These are phyloP conservation scores for Pluvialis apricaria DNA, from an alignment of 2,113 vertebrate species.

Conservation along the genomic window DNA sequence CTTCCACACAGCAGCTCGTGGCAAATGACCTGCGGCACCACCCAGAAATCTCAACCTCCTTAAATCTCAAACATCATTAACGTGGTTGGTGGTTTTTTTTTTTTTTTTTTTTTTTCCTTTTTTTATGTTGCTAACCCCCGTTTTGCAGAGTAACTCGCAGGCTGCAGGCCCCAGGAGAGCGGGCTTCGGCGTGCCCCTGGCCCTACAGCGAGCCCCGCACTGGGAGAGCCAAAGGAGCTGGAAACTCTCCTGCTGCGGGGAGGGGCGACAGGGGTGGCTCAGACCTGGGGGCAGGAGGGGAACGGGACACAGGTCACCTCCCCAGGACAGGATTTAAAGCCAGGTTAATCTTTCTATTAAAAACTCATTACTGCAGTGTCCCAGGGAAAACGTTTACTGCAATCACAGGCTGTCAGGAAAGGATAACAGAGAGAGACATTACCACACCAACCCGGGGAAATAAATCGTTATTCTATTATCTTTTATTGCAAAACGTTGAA, in stretches of 20 bases:
- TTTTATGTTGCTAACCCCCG: not conserved
- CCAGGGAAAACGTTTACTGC: constrained; percentile 7
- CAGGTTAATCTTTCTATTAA: constrained; percentile 47
- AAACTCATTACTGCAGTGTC: constrained; percentile 28
- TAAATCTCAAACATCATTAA: not conserved
- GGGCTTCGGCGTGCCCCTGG: accelerated
- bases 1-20: not conserved
- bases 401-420: constrained; percentile 63
- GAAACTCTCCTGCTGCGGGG: accelerated
- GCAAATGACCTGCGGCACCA: accelerated
- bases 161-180: accelerated
- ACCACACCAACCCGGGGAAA: constrained; percentile 64
- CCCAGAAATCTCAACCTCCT: not conserved
- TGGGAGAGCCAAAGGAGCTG: not conserved
- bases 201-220: accelerated
- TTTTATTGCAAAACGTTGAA: constrained; percentile 67
- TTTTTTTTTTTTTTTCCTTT: not conserved
- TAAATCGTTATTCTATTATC: constrained; percentile 73
- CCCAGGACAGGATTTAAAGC: not conserved
- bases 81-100: too few species aligned
- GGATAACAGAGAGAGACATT: constrained; percentile 71
- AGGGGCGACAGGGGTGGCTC: too few species aligned
- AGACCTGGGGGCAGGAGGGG: not conserved
- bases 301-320: not conserved
- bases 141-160: not conserved